Conservation (phyloP, 2,113 vertebrate species). For the Grus americana region DNA sequence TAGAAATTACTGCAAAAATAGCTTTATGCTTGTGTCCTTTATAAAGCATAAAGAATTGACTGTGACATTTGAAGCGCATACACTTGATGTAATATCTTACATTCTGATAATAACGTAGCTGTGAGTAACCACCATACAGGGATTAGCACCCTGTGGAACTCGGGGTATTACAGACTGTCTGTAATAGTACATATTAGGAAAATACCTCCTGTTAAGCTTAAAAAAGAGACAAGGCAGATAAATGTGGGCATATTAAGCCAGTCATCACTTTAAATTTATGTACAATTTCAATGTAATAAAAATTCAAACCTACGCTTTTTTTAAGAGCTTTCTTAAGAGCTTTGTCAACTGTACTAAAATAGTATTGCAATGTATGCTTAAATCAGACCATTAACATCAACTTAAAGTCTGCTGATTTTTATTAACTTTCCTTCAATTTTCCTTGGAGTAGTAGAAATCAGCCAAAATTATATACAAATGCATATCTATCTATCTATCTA, state of each 20-base stretch:
- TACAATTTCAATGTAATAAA: neutral
- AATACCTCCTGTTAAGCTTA: neutral
- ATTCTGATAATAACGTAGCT: conserved; percentile 19
- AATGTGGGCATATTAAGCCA: neutral
- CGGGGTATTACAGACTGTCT: neutral
- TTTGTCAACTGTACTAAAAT: neutral
- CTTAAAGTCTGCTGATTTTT: neutral
- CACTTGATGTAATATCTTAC: neutral
- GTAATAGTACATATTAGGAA: neutral
- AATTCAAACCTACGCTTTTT: neutral
- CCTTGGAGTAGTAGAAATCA: neutral
- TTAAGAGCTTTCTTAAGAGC: conserved; percentile 13
- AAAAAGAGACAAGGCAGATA: neutral
- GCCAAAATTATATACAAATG: neutral
- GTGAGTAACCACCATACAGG: neutral
- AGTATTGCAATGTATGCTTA: neutral
- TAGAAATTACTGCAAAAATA: neutral
- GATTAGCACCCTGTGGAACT: conserved; percentile 30
- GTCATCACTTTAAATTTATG: neutral
- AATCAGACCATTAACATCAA: neutral
- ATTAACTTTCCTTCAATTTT: neutral
- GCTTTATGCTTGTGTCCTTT: neutral
- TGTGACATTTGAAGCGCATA: neutral
- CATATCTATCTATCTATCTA: neutral
- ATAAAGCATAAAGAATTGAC: neutral